Percentiles rank a stretch among this genome's conserved stretches.
These are phyloP conservation scores for Ochropacha duplaris DNA, from an alignment of 2,888 invertebrate species.

Conservation along the genomic window DNA sequence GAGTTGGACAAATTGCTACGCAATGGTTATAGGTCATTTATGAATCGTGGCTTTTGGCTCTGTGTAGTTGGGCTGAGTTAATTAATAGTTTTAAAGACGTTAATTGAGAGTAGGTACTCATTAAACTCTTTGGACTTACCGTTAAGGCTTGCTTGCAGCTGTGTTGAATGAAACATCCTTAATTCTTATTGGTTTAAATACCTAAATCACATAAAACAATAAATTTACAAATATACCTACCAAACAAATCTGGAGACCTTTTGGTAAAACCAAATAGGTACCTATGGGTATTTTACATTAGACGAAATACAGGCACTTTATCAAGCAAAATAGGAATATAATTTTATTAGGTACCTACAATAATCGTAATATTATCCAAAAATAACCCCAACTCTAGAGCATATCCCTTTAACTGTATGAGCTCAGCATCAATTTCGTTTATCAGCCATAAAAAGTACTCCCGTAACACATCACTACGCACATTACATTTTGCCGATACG, in stretches of 20 bases:
- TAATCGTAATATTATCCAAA: background rate
- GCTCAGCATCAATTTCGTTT: conserved; percentile 37
- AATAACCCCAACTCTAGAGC: background rate
- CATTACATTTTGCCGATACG: conserved; percentile 55
- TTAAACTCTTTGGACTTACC: too few relatives aligned
- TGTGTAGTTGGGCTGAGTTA: background rate
- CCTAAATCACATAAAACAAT: too few relatives aligned
- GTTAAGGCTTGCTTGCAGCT: too few relatives aligned
- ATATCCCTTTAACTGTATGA: conserved; percentile 26
- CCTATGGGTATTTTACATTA: too few relatives aligned
- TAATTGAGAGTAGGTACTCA: too few relatives aligned
- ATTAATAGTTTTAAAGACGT: background rate
- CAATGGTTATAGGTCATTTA: conserved; percentile 8
- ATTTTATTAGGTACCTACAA: background rate
- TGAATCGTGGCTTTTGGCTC: background rate
- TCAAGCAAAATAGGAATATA: background rate
- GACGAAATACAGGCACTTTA: too few relatives aligned
- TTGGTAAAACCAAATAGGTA: too few relatives aligned
- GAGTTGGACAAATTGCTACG: conserved; percentile 27
- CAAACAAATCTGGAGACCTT: too few relatives aligned
- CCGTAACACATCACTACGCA: conserved; percentile 46
- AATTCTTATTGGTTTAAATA: too few relatives aligned
- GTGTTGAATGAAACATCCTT: too few relatives aligned
- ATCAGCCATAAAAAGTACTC: conserved; percentile 45
- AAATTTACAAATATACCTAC: too few relatives aligned